phyloP scores from a whole-genome alignment of 1,140 invertebrate genomes.

The Ectropis grisescens region DNA sequence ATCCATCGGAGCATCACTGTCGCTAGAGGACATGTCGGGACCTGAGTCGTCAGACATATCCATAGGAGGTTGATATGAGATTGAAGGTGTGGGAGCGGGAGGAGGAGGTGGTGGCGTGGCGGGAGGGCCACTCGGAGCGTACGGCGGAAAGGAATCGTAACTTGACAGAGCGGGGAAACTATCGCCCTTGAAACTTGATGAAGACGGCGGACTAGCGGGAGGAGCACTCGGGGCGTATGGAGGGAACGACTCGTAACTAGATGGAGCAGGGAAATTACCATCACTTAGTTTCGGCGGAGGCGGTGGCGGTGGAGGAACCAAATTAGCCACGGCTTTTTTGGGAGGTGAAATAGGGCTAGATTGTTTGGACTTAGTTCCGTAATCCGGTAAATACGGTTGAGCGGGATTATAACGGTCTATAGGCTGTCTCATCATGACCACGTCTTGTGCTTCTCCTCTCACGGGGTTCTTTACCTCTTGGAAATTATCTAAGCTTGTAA shows the following conservation, averaged over 20 bases:
- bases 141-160: conserved; percentile 57
- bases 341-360: conserved; percentile 20
- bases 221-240: conserved; percentile 27
- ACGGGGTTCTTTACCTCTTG: conserved; percentile 47
- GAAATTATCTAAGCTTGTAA: conserved; percentile 46
- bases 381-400: conserved; percentile 47
- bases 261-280: conserved; percentile 37
- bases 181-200: conserved; percentile 26
- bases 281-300: conserved; percentile 26
- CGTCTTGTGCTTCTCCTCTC: conserved; percentile 56
- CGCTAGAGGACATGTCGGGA: conserved; percentile 8
- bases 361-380: conserved; percentile 38
- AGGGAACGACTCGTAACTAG: conserved; percentile 53
- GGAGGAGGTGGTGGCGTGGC: conserved; percentile 7
- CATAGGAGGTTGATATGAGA: conserved; percentile 3
- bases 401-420: conserved; percentile 66
- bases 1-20: conserved; percentile 22
- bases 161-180: conserved; percentile 39
- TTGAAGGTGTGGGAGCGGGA: conserved; percentile 14
- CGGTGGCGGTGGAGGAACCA: conserved; percentile 19
- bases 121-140: conserved; percentile 17
- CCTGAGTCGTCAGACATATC: conserved; percentile 6
- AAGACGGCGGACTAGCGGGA: conserved; percentile 12
- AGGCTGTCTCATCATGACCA: conserved; percentile 23
- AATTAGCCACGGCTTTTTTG: conserved; percentile 32